phyloP scores from a whole-genome alignment of 1,140 invertebrate genomes.

The Drosophila sulfurigaster region DNA sequence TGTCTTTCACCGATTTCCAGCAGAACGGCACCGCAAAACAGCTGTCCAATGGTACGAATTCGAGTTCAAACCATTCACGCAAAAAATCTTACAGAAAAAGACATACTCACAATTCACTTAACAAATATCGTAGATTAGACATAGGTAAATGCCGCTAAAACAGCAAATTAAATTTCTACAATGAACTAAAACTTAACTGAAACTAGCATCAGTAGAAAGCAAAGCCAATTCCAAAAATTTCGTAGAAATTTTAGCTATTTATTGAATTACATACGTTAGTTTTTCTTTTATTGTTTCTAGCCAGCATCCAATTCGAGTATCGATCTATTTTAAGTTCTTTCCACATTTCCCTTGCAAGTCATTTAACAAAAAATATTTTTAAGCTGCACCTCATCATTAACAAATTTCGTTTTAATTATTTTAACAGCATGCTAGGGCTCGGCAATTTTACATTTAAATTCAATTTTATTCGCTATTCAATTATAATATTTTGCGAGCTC shows the following conservation, averaged over 20 bases:
- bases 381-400: conserved; percentile 2
- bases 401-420: not conserved
- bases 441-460: not conserved
- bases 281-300: conserved; percentile 1
- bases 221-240: conserved; percentile 23
- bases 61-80: conserved; percentile 84
- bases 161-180: conserved; percentile 40
- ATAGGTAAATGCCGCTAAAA: conserved; percentile 84
- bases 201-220: conserved; percentile 43
- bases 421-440: conserved; percentile 29
- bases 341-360: not conserved
- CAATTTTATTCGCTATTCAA: not conserved
- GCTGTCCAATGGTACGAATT: conserved; percentile 93
- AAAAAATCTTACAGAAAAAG: conserved; percentile 85
- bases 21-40: conserved; percentile 94
- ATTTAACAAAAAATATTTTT: not conserved
- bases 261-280: conserved; percentile 7
- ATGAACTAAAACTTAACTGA: conserved; percentile 29
- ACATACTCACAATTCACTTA: conserved; percentile 85
- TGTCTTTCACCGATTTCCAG: conserved; percentile 94
- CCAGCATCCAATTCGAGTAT: conserved; percentile 20
- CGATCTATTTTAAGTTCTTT: conserved; percentile 12
- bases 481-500: not conserved
- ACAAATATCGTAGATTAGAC: conserved; percentile 85
- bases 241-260: conserved; percentile 15